Evolutionary conservation across 2,888 invertebrate genomes (phyloP).

Genomic region (Lasioglossum lativentre): DNA sequence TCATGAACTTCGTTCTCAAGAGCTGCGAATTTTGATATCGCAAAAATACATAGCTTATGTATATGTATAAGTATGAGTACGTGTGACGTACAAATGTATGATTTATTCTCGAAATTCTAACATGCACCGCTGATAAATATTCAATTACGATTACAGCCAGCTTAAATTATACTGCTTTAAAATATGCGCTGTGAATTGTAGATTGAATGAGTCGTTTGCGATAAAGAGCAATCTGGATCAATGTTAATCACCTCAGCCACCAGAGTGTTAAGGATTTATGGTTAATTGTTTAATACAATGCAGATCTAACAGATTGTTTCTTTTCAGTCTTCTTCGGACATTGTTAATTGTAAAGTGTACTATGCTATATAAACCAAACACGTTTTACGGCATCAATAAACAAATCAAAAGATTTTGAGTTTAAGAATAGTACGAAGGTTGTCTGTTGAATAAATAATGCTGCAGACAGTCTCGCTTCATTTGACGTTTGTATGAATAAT

Average conservation of each 20-base stretch:
- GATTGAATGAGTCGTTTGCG: neutral
- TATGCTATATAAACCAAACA: too few relatives aligned
- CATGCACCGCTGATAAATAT: neutral
- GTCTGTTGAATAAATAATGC: neutral
- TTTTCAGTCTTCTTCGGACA: neutral
- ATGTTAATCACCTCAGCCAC: neutral
- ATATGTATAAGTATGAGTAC: neutral
- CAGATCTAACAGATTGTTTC: neutral
- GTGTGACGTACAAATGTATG: neutral
- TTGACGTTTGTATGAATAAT: conserved; percentile 11
- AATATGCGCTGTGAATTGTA: neutral
- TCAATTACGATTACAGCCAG: neutral
- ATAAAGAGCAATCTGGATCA: neutral
- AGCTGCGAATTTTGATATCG: too few relatives aligned
- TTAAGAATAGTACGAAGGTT: neutral
- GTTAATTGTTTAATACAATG: neutral
- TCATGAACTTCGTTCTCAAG: too few relatives aligned
- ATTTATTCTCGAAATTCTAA: neutral
- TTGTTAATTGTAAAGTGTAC: too few relatives aligned
- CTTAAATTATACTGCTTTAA: neutral
- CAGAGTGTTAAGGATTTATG: neutral
- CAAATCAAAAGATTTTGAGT: too few relatives aligned
- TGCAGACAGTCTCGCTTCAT: neutral
- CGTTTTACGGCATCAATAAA: too few relatives aligned
- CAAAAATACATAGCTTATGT: neutral